These are phyloP conservation scores for Epirrhoe alternata DNA, from an alignment of 2,888 invertebrate species.

Conservation along the genomic window DNA sequence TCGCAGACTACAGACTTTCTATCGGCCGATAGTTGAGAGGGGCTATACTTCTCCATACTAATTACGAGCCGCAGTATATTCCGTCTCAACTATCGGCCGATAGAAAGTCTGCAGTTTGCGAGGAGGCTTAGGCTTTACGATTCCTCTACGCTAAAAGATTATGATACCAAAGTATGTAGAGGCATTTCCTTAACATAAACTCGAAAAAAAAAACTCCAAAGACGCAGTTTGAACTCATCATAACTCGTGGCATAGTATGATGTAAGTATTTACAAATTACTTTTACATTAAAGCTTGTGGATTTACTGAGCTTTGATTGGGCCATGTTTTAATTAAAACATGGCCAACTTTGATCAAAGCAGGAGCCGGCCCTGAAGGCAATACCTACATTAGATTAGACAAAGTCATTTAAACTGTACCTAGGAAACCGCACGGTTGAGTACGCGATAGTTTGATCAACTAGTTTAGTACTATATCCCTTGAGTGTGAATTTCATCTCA, in stretches of 20 bases:
- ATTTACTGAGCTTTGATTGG: not conserved
- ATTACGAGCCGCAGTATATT: too few species aligned
- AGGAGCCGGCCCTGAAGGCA: constrained; percentile 26
- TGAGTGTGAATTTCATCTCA: constrained; percentile 65
- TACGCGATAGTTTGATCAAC: constrained; percentile 59
- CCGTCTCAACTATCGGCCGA: too few species aligned
- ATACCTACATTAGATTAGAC: constrained; percentile 40
- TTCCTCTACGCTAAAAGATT: too few species aligned
- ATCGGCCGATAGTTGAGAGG: too few species aligned
- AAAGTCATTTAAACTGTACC: constrained; percentile 53
- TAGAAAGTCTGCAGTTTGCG: too few species aligned
- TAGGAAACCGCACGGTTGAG: constrained; percentile 42
- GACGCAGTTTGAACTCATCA: too few species aligned
- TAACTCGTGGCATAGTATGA: not conserved
- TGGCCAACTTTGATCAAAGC: constrained; percentile 23
- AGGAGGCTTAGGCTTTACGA: too few species aligned
- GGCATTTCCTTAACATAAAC: too few species aligned
- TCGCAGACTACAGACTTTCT: too few species aligned
- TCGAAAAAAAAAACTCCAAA: too few species aligned
- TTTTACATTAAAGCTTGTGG: not conserved
- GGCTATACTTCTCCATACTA: too few species aligned
- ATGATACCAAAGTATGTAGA: too few species aligned
- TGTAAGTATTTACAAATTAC: not conserved
- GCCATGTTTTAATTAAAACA: constrained; percentile 23
- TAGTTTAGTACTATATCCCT: constrained; percentile 48